Evolutionary conservation across 2,888 invertebrate species (phyloP).

Genomic region (Cephus spinipes): DNA sequence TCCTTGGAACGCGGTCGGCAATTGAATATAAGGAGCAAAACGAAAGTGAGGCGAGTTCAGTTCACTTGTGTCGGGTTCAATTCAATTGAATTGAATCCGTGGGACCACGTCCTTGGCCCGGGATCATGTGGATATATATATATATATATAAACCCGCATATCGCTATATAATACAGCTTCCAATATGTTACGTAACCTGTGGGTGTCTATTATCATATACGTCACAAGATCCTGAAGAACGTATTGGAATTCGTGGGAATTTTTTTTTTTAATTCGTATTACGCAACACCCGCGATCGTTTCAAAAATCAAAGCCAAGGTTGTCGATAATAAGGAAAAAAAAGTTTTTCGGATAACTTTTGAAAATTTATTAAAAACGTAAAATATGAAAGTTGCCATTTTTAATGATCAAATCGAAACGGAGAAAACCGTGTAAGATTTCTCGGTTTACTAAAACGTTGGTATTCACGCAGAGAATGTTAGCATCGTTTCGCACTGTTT

Average conservation of each 20-base stretch:
- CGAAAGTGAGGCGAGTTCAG: slow-evolving; percentile 32
- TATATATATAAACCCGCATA: slow-evolving; percentile 1
- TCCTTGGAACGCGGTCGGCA: not conserved
- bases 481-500: not conserved
- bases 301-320: not conserved
- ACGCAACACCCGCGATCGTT: not conserved
- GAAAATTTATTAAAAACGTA: not conserved
- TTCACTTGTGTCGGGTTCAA: slow-evolving; percentile 17
- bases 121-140: slow-evolving; percentile 22
- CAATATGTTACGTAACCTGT: slow-evolving; percentile 6
- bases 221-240: not conserved
- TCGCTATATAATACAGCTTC: slow-evolving; percentile 5
- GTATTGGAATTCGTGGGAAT: not conserved
- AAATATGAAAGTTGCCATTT: not conserved
- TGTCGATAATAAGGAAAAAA: not conserved
- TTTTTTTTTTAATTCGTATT: not conserved
- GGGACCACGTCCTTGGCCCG: slow-evolving; percentile 44
- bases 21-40: slow-evolving; percentile 22
- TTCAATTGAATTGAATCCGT: slow-evolving; percentile 41
- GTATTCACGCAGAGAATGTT: not conserved
- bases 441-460: not conserved
- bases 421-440: not conserved
- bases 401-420: not conserved
- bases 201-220: not conserved
- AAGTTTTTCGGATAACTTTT: not conserved